These are phyloP conservation scores for Periplaneta americana DNA, from an alignment of 1,140 invertebrate genomes.

Conservation along the genomic window DNA sequence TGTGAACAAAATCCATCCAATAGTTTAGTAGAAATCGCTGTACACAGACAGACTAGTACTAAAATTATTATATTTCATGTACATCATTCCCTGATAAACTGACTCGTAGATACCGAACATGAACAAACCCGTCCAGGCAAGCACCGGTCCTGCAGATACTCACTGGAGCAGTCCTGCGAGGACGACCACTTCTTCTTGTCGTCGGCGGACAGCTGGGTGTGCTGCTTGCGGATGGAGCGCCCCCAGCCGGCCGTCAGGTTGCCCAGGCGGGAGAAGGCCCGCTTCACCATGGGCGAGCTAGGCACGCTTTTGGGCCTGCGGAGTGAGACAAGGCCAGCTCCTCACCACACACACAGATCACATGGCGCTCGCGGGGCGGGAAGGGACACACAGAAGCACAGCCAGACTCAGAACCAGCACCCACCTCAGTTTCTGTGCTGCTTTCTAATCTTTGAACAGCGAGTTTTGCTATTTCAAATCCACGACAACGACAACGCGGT, in stretches of 20 bases:
- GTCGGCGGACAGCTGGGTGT: constrained; percentile 67
- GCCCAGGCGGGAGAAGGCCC: constrained; percentile 81
- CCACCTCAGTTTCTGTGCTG: too few species aligned
- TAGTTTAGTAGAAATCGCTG: too few species aligned
- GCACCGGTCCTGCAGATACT: too few species aligned
- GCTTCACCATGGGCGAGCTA: constrained; percentile 90
- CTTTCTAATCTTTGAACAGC: too few species aligned
- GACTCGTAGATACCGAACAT: too few species aligned
- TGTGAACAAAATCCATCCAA: too few species aligned
- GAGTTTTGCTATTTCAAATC: too few species aligned
- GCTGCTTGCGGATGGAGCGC: constrained; percentile 69
- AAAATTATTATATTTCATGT: too few species aligned
- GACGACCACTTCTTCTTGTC: constrained; percentile 90
- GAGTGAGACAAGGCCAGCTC: constrained; percentile 10
- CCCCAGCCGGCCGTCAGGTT: constrained; percentile 88
- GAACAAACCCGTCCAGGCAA: too few species aligned
- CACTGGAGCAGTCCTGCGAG: constrained; percentile 87
- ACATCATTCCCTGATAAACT: too few species aligned
- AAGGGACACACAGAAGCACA: background rate
- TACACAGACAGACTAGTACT: too few species aligned
- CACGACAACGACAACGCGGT: too few species aligned
- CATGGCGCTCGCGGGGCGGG: background rate
- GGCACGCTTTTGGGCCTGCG: constrained; percentile 85
- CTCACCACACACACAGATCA: constrained; percentile 23
- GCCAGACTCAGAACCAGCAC: background rate